Base-by-base conservation (phyloP, 2,113 vertebrate species). In the Poeciliopsis occidentalis region DNA sequence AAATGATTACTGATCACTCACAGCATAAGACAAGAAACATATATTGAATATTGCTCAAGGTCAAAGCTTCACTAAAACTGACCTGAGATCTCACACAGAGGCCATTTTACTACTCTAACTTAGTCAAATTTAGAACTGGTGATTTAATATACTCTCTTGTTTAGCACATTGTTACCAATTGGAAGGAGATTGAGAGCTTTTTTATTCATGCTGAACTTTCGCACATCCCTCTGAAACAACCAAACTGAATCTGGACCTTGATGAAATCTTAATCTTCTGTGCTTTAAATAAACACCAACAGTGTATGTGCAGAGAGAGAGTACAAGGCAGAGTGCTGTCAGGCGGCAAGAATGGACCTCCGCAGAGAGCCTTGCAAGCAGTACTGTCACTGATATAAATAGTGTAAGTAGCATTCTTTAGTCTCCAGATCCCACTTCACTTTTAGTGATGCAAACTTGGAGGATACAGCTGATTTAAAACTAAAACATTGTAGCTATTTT, bases 341-440 rank as follows among this genome's bases (percentile, higher is more conserved):
- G 93, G 94, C 91, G 78, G 94, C 89, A 94, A 94, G 93, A 81
- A 88, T 78, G 77, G 79, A 8, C 71, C 85, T 92, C 94, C 93
- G 91, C 83, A 66, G 94, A 96, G 94, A 94, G 93, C 93, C 90
- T 69, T 84, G 91, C 88, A 92, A 82, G 84, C 91, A 88, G 92
- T 89, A 82, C 87, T 93, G 95, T 94, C 93, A 95, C 92, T 88
- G 94, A 96, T 95, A 96, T 92, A 96, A 97, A 96, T 94, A 94
- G 93, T 85, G 92, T 80, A 82, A 92, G 85, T 54, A 80, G 89
- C 95, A 94, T 92, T 91, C 95, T 94, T 91, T 80, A 93, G 65
- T 79, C 72, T 77, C 74, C 81, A 85, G 79, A 61, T 60, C 69
- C 51, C 61, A 67, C 72, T 62, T 79, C 60, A 26, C 78, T 8